Conservation (phyloP, 2,113 vertebrate species). For the Sapajus apella region DNA sequence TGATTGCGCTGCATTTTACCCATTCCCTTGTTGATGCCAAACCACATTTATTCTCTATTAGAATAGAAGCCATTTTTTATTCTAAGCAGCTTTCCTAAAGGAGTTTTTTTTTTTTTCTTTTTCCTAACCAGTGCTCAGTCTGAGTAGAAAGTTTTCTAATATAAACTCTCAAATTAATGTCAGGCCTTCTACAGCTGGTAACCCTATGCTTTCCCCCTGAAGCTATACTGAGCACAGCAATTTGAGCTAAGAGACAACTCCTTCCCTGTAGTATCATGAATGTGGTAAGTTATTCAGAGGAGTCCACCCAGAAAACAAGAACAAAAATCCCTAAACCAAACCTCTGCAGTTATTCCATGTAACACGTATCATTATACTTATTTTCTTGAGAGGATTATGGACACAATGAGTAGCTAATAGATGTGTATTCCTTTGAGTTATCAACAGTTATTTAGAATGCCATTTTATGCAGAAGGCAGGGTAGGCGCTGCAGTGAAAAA, state of each 20-base stretch:
- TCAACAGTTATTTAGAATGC: background rate
- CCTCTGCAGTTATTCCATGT: background rate
- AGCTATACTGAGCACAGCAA: slow-evolving; percentile 55
- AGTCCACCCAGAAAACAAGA: background rate
- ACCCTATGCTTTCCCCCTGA: background rate
- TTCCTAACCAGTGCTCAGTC: slow-evolving; percentile 5
- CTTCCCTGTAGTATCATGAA: background rate
- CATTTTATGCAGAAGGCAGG: background rate
- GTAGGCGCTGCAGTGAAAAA: background rate
- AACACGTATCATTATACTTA: background rate
- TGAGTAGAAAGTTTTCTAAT: slow-evolving; percentile 52
- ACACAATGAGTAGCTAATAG: background rate
- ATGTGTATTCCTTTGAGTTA: background rate
- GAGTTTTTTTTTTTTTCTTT: background rate
- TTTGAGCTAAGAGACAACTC: background rate
- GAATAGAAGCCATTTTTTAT: slow-evolving; percentile 42
- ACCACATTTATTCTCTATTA: slow-evolving; percentile 48
- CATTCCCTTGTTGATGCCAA: slow-evolving; percentile 29
- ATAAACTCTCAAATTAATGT: slow-evolving; percentile 14
- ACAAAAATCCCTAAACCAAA: slow-evolving; percentile 45
- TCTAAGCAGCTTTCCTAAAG: slow-evolving; percentile 34
- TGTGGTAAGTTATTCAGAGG: background rate
- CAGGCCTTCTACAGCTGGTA: background rate
- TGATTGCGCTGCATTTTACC: slow-evolving; percentile 49
- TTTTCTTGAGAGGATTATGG: background rate